Conservation (phyloP, 2,888 invertebrate genomes). For the Drosophila tanythrix region DNA sequence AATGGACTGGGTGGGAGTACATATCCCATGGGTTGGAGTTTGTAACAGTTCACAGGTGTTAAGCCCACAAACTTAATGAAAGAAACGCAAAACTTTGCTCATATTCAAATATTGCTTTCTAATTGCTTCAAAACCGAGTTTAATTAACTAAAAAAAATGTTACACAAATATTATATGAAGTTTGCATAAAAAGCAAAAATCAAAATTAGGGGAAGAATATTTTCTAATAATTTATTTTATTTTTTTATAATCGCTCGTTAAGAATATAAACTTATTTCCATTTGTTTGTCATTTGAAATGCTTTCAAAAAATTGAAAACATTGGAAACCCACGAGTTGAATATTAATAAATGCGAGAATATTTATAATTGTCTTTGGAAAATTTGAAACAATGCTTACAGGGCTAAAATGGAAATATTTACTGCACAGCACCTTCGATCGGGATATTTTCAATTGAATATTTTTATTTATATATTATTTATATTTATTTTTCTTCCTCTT, state of each 20-base stretch:
- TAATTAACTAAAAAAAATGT: not conserved
- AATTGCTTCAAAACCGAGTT: not conserved
- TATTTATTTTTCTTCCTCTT: not conserved
- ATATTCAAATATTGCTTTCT: not conserved
- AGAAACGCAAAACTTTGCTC: not conserved
- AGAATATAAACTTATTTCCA: not conserved
- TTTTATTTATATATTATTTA: not conserved
- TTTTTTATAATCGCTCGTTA: not conserved
- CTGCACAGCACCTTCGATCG: not conserved
- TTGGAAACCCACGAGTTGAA: not conserved
- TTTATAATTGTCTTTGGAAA: not conserved
- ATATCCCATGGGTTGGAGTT: not conserved
- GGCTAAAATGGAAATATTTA: not conserved
- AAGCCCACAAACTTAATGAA: not conserved
- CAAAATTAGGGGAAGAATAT: not conserved
- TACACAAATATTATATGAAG: not conserved
- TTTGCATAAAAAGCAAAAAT: not conserved
- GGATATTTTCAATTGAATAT: not conserved
- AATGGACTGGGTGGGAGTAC: slow-evolving; percentile 4
- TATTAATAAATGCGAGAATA: not conserved
- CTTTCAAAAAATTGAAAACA: fast-evolving
- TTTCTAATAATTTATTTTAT: not conserved
- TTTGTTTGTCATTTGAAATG: not conserved
- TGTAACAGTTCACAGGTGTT: slow-evolving; percentile 2
- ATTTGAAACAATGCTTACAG: not conserved